These are phyloP conservation scores for Samia ricini DNA, from an alignment of 1,140 invertebrate genomes.

Conservation along the genomic window DNA sequence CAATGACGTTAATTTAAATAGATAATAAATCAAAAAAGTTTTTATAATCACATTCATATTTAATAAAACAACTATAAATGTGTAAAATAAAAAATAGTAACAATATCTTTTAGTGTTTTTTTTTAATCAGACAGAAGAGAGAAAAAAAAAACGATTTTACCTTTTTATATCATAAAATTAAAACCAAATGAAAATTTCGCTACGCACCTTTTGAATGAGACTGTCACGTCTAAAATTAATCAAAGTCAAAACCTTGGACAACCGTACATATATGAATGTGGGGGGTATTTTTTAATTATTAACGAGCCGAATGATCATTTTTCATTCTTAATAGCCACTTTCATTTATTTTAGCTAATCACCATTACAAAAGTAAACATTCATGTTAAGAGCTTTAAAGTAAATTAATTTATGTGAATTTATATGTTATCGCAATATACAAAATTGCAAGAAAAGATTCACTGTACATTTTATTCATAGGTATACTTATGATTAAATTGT, in stretches of 20 bases:
- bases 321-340: conserved; percentile 73
- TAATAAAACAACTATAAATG: too few relatives aligned
- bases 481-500: too few relatives aligned
- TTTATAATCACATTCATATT: too few relatives aligned
- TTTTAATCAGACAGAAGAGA: too few relatives aligned
- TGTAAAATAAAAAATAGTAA: too few relatives aligned
- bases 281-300: conserved; percentile 74
- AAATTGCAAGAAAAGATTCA: too few relatives aligned
- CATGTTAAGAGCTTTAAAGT: conserved; percentile 17
- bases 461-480: too few relatives aligned
- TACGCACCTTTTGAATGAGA: background rate
- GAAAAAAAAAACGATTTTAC: too few relatives aligned
- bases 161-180: background rate
- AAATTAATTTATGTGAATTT: background rate
- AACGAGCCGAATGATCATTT: conserved; percentile 67
- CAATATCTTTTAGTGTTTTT: too few relatives aligned
- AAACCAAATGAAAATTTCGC: background rate
- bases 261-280: conserved; percentile 43
- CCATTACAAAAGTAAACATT: conserved; percentile 52
- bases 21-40: too few relatives aligned
- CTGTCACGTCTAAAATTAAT: conserved; percentile 68
- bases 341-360: conserved; percentile 62
- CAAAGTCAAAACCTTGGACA: conserved; percentile 45
- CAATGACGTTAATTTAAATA: too few relatives aligned
- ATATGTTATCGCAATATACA: background rate